These are phyloP conservation scores for Rhagologus leucostigma DNA, from an alignment of 2,113 vertebrate species.

Conservation along the genomic window DNA sequence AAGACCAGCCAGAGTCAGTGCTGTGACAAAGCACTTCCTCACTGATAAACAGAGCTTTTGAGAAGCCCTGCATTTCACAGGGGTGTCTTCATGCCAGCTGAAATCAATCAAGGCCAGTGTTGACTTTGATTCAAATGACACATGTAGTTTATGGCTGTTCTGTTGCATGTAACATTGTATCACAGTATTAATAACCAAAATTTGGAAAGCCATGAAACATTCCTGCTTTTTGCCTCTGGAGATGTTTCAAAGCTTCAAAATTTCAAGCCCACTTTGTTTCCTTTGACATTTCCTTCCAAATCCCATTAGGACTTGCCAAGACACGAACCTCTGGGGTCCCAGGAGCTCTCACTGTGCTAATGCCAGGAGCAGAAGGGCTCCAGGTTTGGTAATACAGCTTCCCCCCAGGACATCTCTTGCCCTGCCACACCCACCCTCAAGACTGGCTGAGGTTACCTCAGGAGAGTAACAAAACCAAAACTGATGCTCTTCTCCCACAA, in stretches of 20 bases:
- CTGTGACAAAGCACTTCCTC: background rate
- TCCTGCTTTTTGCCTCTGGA: background rate
- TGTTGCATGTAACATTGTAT: background rate
- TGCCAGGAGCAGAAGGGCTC: background rate
- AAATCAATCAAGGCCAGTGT: background rate
- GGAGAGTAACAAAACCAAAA: background rate
- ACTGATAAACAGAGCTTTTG: background rate
- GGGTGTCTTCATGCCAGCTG: background rate
- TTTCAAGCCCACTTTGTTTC: background rate
- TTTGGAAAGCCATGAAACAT: background rate
- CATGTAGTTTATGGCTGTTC: background rate
- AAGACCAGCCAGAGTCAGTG: background rate
- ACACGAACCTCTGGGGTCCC: background rate
- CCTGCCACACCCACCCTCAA: background rate
- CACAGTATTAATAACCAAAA: background rate
- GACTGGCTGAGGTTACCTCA: background rate
- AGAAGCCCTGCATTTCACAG: background rate
- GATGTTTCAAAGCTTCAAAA: background rate
- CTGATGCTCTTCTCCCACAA: background rate
- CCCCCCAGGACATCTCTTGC: background rate
- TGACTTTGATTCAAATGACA: background rate
- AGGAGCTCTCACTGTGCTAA: background rate
- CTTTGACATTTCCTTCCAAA: background rate
- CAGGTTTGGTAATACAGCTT: background rate
- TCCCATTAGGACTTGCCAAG: background rate